phyloP scores from a whole-genome alignment of 2,113 vertebrate species.

The Dasyornis broadbenti region DNA sequence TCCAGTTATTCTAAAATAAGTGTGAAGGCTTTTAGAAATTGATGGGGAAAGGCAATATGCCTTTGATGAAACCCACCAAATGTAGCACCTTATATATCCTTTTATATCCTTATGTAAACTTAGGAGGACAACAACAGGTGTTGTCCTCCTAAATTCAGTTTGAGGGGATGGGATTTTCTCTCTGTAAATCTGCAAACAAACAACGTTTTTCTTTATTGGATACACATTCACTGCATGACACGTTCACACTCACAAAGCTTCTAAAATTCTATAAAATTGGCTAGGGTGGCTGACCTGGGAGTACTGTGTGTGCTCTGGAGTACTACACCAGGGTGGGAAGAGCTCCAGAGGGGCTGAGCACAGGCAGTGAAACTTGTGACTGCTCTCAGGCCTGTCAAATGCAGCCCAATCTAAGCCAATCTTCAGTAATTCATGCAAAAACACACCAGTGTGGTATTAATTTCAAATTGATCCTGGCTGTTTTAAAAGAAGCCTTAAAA shows the following conservation, averaged over 20 bases:
- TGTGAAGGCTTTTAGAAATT: neutral
- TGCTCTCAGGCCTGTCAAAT: neutral
- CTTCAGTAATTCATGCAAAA: neutral
- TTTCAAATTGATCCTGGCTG: neutral
- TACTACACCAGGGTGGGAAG: fast-evolving
- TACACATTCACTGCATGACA: neutral
- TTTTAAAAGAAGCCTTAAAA: neutral
- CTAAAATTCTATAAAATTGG: neutral
- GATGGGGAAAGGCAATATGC: neutral
- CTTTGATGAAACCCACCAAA: neutral
- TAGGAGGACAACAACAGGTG: neutral
- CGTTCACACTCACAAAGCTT: neutral
- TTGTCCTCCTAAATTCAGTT: neutral
- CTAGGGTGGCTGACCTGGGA: fast-evolving
- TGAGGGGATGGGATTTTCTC: neutral
- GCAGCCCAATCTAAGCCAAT: neutral
- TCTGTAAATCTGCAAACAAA: neutral
- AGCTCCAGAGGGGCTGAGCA: neutral
- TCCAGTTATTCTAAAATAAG: neutral
- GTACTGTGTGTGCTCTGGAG: no score
- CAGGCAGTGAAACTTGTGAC: neutral
- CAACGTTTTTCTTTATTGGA: neutral
- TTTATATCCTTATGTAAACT: no score
- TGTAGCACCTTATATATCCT: no score
- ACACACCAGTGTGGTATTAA: fast-evolving